phyloP scores from a whole-genome alignment of 2,888 invertebrate genomes.

The Eledona agricola region DNA sequence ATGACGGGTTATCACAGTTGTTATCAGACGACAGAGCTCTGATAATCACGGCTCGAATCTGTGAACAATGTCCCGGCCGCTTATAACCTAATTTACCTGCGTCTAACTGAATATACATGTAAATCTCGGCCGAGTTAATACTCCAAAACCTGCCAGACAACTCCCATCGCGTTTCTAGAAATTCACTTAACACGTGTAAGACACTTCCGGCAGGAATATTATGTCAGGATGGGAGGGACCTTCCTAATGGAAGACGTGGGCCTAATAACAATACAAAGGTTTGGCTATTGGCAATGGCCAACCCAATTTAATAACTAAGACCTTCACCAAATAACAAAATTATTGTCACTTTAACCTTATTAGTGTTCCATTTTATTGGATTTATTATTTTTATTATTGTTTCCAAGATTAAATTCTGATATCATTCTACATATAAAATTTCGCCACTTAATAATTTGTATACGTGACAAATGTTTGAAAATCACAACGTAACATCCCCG shows the following conservation, averaged over 20 bases:
- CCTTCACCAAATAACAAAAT: too few relatives aligned
- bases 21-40: slow-evolving; percentile 53
- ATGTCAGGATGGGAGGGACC: background rate
- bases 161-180: slow-evolving; percentile 39
- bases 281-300: too few relatives aligned
- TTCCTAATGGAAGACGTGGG: background rate
- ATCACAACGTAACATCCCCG: too few relatives aligned
- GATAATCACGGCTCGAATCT: slow-evolving; percentile 54
- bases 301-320: too few relatives aligned
- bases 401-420: too few relatives aligned
- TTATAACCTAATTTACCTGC: slow-evolving; percentile 60
- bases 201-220: slow-evolving; percentile 37
- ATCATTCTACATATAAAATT: too few relatives aligned
- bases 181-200: slow-evolving; percentile 43
- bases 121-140: slow-evolving; percentile 52
- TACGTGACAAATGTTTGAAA: too few relatives aligned
- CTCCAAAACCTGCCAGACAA: slow-evolving; percentile 41
- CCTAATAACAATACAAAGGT: background rate
- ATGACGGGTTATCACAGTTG: slow-evolving; percentile 55
- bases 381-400: too few relatives aligned
- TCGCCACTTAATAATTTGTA: too few relatives aligned
- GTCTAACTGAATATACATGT: slow-evolving; percentile 59
- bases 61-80: slow-evolving; percentile 57
- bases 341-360: too few relatives aligned
- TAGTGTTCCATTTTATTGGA: too few relatives aligned